Evolutionary conservation across 2,113 vertebrate species (phyloP).

Genomic region (Myotis lucifugus): DNA sequence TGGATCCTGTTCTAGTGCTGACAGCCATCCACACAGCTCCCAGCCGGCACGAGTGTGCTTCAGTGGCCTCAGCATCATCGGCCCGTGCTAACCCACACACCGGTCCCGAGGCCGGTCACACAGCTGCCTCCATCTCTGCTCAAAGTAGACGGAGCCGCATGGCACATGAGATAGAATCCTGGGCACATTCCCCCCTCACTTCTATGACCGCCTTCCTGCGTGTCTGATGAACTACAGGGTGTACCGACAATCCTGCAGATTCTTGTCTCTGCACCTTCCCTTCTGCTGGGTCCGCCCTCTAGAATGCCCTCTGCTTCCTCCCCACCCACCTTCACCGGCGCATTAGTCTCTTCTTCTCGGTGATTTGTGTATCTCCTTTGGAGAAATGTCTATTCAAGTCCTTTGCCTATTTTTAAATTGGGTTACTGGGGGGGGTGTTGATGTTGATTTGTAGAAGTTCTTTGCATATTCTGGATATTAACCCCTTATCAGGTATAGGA

Average conservation of each 20-base stretch:
- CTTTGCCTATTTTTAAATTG: not conserved
- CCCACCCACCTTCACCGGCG: too few relatives aligned
- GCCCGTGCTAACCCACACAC: not conserved
- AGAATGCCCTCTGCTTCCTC: not conserved
- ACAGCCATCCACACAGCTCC: not conserved
- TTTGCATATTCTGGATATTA: not conserved
- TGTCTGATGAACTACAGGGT: not conserved
- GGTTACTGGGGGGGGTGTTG: not conserved
- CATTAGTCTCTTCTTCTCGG: not conserved
- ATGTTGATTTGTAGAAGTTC: not conserved
- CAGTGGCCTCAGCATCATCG: too few relatives aligned
- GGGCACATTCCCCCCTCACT: not conserved
- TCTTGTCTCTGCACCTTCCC: not conserved
- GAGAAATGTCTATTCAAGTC: not conserved
- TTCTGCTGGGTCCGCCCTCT: not conserved
- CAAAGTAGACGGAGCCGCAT: not conserved
- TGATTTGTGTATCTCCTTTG: not conserved
- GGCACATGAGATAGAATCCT: not conserved
- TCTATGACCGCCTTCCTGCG: fast-evolving
- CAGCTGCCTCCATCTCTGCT: not conserved
- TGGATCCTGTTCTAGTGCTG: not conserved
- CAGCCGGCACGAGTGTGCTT: not conserved
- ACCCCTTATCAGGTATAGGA: not conserved
- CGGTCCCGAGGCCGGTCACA: not conserved
- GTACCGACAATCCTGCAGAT: not conserved